Percentiles rank a stretch among this genome's conserved stretches.
These are phyloP conservation scores for Andinoacara biseriatus DNA, from an alignment of 2,113 vertebrate genomes.

Conservation along the genomic window DNA sequence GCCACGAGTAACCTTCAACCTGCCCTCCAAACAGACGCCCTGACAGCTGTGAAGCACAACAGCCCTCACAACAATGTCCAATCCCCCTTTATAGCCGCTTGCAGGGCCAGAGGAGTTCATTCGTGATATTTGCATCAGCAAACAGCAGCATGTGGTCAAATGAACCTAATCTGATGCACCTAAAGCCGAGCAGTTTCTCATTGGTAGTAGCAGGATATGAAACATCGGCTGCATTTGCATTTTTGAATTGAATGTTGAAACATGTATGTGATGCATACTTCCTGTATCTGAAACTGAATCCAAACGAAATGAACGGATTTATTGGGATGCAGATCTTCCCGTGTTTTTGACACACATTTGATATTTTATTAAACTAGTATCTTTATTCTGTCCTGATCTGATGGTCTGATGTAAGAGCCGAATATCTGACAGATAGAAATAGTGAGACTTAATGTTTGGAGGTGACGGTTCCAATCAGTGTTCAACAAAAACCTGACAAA, in stretches of 20 bases:
- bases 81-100: background rate
- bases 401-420: too few species aligned
- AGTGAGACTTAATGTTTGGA: background rate
- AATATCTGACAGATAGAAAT: too few species aligned
- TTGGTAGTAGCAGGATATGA: background rate
- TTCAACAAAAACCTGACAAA: background rate
- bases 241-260: background rate
- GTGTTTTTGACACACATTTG: background rate
- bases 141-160: conserved; percentile 60
- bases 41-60: conserved; percentile 8
- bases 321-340: background rate
- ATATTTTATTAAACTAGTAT: too few species aligned
- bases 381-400: too few species aligned
- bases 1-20: conserved; percentile 61
- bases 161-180: conserved; percentile 29
- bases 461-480: fast-evolving
- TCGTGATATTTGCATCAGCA: conserved; percentile 48
- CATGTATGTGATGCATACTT: background rate
- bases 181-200: background rate
- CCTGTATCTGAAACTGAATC: background rate
- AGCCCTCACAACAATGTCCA: conserved; percentile 9
- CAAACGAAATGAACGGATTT: background rate
- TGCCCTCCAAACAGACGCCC: conserved; percentile 58
- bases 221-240: background rate
- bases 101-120: background rate